These are phyloP conservation scores for Orius insidiosus DNA, from an alignment of 1,140 invertebrate species.

Conservation along the genomic window DNA sequence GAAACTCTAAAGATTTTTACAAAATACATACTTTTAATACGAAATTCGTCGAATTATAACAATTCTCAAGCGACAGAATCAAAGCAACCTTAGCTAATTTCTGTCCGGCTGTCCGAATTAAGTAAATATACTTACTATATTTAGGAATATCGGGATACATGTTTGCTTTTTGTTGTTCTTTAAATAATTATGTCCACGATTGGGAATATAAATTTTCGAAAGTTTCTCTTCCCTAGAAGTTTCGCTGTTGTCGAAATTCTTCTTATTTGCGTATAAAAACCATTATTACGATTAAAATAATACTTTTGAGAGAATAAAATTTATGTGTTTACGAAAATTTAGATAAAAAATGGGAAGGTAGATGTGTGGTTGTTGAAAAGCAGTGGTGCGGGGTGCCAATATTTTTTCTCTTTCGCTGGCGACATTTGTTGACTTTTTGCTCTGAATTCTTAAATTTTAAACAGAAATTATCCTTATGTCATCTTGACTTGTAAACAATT, in stretches of 20 bases:
- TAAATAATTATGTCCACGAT: conserved; percentile 51
- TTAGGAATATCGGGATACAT: conserved; percentile 40
- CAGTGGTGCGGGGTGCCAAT: too few species aligned
- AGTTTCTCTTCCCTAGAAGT: conserved; percentile 53
- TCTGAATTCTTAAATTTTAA: too few species aligned
- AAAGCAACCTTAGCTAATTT: not conserved
- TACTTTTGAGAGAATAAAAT: too few species aligned
- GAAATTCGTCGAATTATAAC: too few species aligned
- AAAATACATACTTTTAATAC: not conserved
- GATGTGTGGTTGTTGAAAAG: too few species aligned
- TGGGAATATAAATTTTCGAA: conserved; percentile 54
- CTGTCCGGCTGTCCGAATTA: not conserved
- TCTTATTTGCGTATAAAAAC: conserved; percentile 3
- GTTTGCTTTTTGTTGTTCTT: conserved; percentile 34
- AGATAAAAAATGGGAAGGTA: too few species aligned
- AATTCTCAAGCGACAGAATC: not conserved
- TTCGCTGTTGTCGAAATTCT: conserved; percentile 35
- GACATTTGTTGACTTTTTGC: too few species aligned
- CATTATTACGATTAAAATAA: too few species aligned
- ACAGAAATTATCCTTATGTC: too few species aligned
- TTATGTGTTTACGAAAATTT: too few species aligned
- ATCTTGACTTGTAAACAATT: too few species aligned
- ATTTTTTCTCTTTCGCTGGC: too few species aligned
- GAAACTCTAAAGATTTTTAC: conserved; percentile 36
- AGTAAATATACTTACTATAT: conserved; percentile 30